Evolutionary conservation across 1,140 invertebrate genomes (phyloP), one percentile per base, ranked within the genome.

Genomic region (Pseudobourletiella spinata): DNA sequence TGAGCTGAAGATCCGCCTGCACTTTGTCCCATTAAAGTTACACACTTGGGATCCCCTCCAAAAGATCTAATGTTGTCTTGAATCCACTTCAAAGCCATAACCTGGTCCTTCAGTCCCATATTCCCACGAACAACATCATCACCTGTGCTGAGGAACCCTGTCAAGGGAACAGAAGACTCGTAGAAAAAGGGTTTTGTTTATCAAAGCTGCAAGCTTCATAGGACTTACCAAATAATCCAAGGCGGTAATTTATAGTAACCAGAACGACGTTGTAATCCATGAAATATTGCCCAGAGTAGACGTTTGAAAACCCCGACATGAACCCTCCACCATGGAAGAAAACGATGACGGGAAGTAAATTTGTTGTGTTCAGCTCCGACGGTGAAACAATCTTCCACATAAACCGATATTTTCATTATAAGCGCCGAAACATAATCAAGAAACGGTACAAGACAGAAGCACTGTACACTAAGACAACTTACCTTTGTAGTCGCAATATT

Each of bases 1-100:
- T 71, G 65, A 44, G 61, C 63, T 35, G 55, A 60, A 29, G 50
- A 64, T 3, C 58, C 59, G 25, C 69, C 83, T 22, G 81, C 58
- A 26, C 22, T 29, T 52, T 52, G 30, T 6, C 56, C 56, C 2
- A 55, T 16, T 28, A 61, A 16, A 11, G 51, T 54, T 4, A 61
- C 51, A 8, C 24, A 42, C 16, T 50, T 25, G 14, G 52, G 60
- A 32, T 62, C 54, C 32, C 60, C 60, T n/a, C 54, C 54, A 29
- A 62, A 62, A 48, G 48, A 56, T 8, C 25, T 52, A 32, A 57
- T 62, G 20, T 62, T 62, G 3, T 62, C 43, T 26, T 46, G 26
- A 18, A 61, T n/a, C 48, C 48, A 60, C 54, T 35, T 51, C 16
- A 60, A n/a, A 25, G 48, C 59, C 59, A 60, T 39, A n/a, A 39